A percentile compares a stretch with the other conserved stretches of the same genome.
These are phyloP conservation scores for Dicrostonyx torquatus DNA, from an alignment of 2,797 vertebrate species.

Conservation along the genomic window DNA sequence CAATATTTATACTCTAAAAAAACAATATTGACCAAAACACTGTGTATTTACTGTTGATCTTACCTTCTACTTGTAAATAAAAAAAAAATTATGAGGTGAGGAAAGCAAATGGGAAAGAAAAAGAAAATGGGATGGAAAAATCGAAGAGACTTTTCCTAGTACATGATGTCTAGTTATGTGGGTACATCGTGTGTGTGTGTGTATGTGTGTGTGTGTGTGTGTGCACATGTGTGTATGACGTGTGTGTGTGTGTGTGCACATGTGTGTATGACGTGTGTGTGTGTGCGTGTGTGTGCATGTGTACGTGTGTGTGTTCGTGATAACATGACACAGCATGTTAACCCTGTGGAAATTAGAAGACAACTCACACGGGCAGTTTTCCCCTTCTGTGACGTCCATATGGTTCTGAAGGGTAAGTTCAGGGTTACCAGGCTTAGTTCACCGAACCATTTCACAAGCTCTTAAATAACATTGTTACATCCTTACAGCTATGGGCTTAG, in stretches of 20 bases:
- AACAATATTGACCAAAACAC: neutral
- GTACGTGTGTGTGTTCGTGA: neutral
- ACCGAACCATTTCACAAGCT: neutral
- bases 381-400: neutral
- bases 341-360: neutral
- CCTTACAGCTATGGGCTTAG: neutral
- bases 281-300: neutral
- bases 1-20: neutral
- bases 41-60: neutral
- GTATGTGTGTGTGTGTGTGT: neutral
- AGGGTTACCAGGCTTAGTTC: neutral
- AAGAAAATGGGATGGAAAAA: neutral
- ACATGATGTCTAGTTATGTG: neutral
- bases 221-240: neutral
- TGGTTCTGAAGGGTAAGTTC: neutral
- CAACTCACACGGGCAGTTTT: neutral
- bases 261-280: neutral
- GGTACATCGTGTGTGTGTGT: neutral
- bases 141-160: neutral
- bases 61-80: constrained; percentile 11
- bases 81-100: neutral
- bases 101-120: neutral
- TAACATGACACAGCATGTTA: neutral
- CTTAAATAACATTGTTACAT: neutral
- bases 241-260: neutral